phyloP scores from a whole-genome alignment of 2,888 invertebrate species.

The Platerodrilus igneus region DNA sequence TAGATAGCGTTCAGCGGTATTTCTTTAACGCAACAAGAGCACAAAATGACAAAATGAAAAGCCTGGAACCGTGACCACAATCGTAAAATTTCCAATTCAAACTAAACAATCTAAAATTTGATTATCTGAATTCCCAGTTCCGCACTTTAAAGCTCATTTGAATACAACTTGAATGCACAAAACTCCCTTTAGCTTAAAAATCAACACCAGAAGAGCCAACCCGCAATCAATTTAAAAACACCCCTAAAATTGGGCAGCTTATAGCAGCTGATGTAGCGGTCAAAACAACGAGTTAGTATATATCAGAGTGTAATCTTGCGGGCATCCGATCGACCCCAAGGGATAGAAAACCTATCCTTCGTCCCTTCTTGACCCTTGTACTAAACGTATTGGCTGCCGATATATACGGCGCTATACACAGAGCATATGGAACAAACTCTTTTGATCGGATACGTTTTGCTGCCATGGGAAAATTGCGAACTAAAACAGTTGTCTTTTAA shows the following conservation, averaged over 20 bases:
- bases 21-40: too few relatives aligned
- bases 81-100: conserved; percentile 24
- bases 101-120: conserved; percentile 26
- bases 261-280: conserved; percentile 31
- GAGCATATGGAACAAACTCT: conserved; percentile 19
- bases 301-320: conserved; percentile 39
- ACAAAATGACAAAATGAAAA: conserved; percentile 7
- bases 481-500: conserved; percentile 8
- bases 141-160: conserved; percentile 29
- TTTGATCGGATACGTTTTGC: conserved; percentile 5
- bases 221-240: conserved; percentile 36
- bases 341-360: conserved; percentile 23
- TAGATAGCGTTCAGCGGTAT: too few relatives aligned
- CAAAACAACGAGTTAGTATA: conserved; percentile 38
- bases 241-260: conserved; percentile 31
- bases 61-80: conserved; percentile 5
- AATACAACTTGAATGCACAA: conserved; percentile 24
- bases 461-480: not conserved
- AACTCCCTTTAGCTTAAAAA: conserved; percentile 19
- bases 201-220: conserved; percentile 14
- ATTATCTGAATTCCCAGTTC: conserved; percentile 27
- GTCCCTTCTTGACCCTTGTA: conserved; percentile 20
- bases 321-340: conserved; percentile 33
- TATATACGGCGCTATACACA: conserved; percentile 20
- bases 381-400: conserved; percentile 27